Evolutionary conservation across 2,113 vertebrate species (phyloP), one percentile per base, ranked within the genome.

Genomic region (Ahaetulla prasina): DNA sequence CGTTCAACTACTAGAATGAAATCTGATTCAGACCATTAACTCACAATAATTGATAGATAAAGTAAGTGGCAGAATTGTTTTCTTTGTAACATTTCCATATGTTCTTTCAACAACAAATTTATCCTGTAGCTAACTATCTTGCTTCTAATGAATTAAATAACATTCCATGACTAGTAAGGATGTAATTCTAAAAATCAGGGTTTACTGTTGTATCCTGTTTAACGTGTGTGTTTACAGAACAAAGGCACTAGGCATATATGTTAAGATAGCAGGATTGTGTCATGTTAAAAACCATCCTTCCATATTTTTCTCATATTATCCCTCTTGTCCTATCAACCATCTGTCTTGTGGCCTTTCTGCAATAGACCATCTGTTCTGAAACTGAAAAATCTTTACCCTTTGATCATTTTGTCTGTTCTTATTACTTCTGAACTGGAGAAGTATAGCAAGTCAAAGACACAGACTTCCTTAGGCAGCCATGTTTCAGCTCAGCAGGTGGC

Each of bases 391-490:
- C 54, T n/a, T 92, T 85, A 16, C 20, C 11, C 7, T 45, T 89
- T 60, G 52, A 92, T 92, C 53, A 89, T 74, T 53, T 53, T 89
- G 92, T 85, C 88, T 89, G 30, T 14, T 85, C 88, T 60, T 35
- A 30, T 89, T 54, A 92, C 1, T 89, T 45, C 55, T 60, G 43
- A 92, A 22, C 87, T 60, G n/a, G 20, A 53, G 85, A 87, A 43
- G 20, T 25, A n/a, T 85, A 84, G 20, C 74, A 50, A 85, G 57
- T 89, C 52, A 85, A 89, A 92, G 39, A 20, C 27, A 89, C 35
- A 8, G 20, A 60, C 53, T 57, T 89, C 88, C 88, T 89, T 2
- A 49, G 53, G 88, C 43, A 60, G 9, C 89, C 43, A 89, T 39
- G 52, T 30, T 92, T 20, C 63, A 57, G 27, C 43, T 92, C 53